Evolutionary conservation across 2,113 vertebrate genomes (phyloP).

Genomic region (Acanthisitta chloris): DNA sequence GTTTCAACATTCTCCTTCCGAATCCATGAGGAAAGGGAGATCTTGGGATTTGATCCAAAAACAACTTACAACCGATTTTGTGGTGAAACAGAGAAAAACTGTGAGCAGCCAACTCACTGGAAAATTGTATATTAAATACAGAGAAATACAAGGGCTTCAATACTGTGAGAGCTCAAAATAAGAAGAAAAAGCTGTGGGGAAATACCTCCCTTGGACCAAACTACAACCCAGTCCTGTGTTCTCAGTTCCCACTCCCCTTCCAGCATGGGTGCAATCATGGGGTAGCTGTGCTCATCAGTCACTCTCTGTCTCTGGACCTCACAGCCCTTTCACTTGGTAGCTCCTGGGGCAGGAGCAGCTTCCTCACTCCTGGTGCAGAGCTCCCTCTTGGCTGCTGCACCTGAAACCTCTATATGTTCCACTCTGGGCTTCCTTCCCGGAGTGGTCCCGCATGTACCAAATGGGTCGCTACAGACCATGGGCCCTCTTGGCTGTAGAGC

Average conservation of each 20-base stretch:
- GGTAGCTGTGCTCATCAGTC: background rate
- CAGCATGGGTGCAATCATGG: rapidly evolving
- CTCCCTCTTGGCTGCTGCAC: background rate
- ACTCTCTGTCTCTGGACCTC: background rate
- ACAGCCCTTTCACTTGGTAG: background rate
- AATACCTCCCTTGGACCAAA: background rate
- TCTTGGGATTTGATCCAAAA: slow-evolving; percentile 91
- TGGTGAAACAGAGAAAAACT: slow-evolving; percentile 86
- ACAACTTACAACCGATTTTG: slow-evolving; percentile 96
- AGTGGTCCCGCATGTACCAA: rapidly evolving
- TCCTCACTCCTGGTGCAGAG: background rate
- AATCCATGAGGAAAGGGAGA: slow-evolving; percentile 95
- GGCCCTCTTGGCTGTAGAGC: background rate
- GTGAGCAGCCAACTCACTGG: slow-evolving; percentile 97
- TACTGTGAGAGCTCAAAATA: background rate
- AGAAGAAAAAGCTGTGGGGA: background rate
- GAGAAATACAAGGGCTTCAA: background rate
- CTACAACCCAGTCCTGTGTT: background rate
- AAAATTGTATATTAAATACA: slow-evolving; percentile 85
- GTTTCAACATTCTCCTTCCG: slow-evolving; percentile 98
- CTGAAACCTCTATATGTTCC: no score
- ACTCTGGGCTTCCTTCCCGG: no score
- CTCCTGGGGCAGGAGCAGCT: background rate
- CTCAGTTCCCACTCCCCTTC: background rate
- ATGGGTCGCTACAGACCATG: background rate